Conservation (phyloP, 2,113 vertebrate genomes). For the Ciconia boyciana region DNA sequence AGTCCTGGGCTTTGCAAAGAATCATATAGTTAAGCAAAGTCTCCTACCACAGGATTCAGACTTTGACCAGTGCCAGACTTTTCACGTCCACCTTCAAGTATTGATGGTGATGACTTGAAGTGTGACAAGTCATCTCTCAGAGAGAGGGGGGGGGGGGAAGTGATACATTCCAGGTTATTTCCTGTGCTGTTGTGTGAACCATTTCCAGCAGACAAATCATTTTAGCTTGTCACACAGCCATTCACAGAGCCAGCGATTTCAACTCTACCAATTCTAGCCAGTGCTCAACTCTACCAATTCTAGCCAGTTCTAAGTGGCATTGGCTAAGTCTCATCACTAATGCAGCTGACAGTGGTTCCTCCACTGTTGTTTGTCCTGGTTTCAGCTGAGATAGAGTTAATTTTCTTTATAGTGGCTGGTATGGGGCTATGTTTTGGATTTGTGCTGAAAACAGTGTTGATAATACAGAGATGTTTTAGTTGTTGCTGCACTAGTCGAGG, state of each 20-base stretch:
- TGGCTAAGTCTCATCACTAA: neutral
- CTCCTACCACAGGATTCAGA: neutral
- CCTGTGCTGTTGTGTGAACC: neutral
- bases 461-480: too few species aligned
- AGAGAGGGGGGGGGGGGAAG: fast-evolving
- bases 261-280: neutral
- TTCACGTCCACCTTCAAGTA: neutral
- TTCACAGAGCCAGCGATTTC: neutral
- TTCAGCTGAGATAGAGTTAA: too few species aligned
- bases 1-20: neutral
- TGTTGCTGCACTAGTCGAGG: too few species aligned
- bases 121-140: neutral
- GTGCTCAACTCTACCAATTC: neutral
- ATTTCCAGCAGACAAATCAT: neutral
- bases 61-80: neutral
- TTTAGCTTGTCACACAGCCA: neutral
- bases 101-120: neutral
- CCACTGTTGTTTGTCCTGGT: neutral
- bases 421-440: too few species aligned
- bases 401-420: too few species aligned
- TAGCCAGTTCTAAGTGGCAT: neutral
- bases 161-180: neutral
- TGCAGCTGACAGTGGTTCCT: neutral
- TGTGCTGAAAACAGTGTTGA: too few species aligned
- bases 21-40: neutral